These are phyloP conservation scores for Drosophila bipectinata DNA, from an alignment of 1,140 invertebrate genomes.

Conservation along the genomic window DNA sequence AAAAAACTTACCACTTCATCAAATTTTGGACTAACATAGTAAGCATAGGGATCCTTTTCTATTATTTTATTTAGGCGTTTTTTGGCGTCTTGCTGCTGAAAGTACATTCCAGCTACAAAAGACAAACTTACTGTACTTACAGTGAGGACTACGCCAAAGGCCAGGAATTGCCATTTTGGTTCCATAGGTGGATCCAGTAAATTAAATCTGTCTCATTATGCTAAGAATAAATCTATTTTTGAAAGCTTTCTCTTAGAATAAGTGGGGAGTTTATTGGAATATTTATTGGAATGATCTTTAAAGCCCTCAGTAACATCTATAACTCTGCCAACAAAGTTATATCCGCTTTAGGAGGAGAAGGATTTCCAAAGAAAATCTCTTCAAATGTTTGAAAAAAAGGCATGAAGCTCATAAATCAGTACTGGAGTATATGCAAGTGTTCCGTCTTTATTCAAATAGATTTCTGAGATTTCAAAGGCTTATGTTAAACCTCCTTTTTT, in stretches of 20 bases:
- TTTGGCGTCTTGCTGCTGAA: constrained; percentile 56
- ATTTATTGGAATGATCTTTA: too few relatives aligned
- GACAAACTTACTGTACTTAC: constrained; percentile 20
- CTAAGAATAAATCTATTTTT: background rate
- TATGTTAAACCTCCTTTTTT: too few relatives aligned
- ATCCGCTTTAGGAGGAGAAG: too few relatives aligned
- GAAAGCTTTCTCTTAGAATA: constrained; percentile 7
- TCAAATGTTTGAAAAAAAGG: too few relatives aligned
- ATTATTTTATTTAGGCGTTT: constrained; percentile 42
- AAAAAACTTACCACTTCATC: constrained; percentile 44
- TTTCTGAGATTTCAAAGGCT: too few relatives aligned
- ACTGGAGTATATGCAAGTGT: too few relatives aligned
- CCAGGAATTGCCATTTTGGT: constrained; percentile 43
- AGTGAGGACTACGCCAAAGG: constrained; percentile 35
- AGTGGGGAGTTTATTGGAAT: too few relatives aligned
- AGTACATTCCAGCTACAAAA: constrained; percentile 60
- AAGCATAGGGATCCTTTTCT: constrained; percentile 68
- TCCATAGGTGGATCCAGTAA: constrained; percentile 14
- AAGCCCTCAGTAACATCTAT: too few relatives aligned
- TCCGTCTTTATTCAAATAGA: too few relatives aligned
- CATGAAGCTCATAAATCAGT: too few relatives aligned
- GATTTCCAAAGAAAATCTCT: too few relatives aligned
- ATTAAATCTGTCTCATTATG: background rate
- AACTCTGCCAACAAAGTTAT: too few relatives aligned
- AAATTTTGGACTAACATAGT: constrained; percentile 65